Base-by-base conservation (phyloP, 1,140 invertebrate species). In the Aphaenogaster ashmeadi region DNA sequence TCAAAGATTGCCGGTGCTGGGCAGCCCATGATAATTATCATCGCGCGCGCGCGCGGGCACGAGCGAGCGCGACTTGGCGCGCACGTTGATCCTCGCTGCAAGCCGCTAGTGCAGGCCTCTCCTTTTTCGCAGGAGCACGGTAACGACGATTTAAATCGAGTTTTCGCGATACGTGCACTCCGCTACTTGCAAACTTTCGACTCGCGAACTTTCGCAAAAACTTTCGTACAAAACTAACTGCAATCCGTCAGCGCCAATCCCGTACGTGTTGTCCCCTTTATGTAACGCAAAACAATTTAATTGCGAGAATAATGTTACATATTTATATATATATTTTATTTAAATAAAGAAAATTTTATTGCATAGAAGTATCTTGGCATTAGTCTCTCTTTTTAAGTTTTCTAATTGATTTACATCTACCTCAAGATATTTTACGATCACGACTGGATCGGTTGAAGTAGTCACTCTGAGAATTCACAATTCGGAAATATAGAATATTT, bases 1-100 rank as follows among this genome's bases (percentile, higher is more conserved):
- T 93, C 93, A 88, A 92, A 93, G 92, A 93, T 93, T 91, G 88
- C 92, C 87, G 84, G 64, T 60, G 66, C 52, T 83, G 69, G 86
- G 58, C 87, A 60, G 60, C 72, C 72, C 86, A 91, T 87, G 91
- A 91, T 92, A 91, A 91, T 93, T 93, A 92, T 87, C 88, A 92
- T 91, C 80, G 78, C 71, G 69, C 54, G 64, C 74, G 72, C 67
- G 27, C 83, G 71, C 58, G 66, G 54, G 71, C 67, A 78, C 67
- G 56, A 80, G 87, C 85, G 64, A 80, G 85, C 85, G 54, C 69
- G 87, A 88, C 88, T 27, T 60, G 60, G 50, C 67, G 75, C 77
- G 79, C 67, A 77, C 77, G 64, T 64, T 64, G 64, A 88, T 87
- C 64, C 77, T 74, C 78, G 47, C 36, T 80, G 56, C 72, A 18